phyloP scores from a whole-genome alignment of 2,113 vertebrate genomes.

The Chascanopsetta lugubris region DNA sequence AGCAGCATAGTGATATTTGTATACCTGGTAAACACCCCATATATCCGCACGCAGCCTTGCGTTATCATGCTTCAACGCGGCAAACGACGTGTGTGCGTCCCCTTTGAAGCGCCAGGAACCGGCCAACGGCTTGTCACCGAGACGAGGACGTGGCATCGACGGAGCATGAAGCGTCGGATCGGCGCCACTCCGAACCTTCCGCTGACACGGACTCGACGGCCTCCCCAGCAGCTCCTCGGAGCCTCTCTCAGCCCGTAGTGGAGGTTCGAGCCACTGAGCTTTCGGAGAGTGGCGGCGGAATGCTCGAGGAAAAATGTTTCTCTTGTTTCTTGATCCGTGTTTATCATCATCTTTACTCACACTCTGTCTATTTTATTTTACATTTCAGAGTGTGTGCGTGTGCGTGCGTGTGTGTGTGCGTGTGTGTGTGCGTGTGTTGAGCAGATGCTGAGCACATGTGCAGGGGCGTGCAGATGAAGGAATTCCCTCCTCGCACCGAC shows the following conservation, averaged over 20 bases:
- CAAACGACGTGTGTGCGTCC: not conserved
- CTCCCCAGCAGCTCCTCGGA: constrained; percentile 20
- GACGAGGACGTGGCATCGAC: constrained; percentile 14
- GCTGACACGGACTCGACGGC: constrained; percentile 1
- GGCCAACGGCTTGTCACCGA: constrained; percentile 16
- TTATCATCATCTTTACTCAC: constrained; percentile 43
- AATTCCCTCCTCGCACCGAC: constrained; percentile 71
- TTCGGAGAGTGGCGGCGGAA: constrained; percentile 8
- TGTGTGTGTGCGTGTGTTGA: constrained; percentile 22
- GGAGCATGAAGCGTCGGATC: constrained; percentile 24
- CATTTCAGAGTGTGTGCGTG: too few species aligned
- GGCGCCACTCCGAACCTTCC: constrained; percentile 27
- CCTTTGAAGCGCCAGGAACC: constrained; percentile 15
- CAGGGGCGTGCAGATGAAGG: constrained; percentile 67
- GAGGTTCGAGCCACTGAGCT: constrained; percentile 45
- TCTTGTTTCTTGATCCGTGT: constrained; percentile 49
- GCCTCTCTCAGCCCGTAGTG: constrained; percentile 23
- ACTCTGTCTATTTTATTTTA: constrained; percentile 1
- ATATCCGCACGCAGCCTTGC: constrained; percentile 13
- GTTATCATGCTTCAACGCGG: constrained; percentile 40
- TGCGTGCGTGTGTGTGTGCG: too few species aligned
- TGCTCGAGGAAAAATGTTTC: constrained; percentile 45
- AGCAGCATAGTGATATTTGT: too few species aligned
- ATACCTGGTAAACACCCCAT: not conserved
- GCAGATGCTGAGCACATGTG: constrained; percentile 76